A percentile compares a stretch with the other conserved stretches of the same genome.
Evolutionary conservation across 1,140 invertebrate species (phyloP).

Genomic region (Cydia fagiglandana): DNA sequence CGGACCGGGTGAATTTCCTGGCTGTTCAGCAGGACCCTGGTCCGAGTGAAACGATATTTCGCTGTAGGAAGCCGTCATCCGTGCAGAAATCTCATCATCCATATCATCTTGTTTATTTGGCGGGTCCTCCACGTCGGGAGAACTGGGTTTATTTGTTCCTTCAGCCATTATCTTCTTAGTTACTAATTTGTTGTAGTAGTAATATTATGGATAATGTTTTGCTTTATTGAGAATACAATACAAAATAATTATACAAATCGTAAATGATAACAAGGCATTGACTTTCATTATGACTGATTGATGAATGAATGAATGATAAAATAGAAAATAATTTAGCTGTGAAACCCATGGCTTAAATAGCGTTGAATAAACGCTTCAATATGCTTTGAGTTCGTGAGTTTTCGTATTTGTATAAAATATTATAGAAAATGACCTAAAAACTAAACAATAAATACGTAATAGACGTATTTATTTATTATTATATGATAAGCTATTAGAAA

Average conservation of each 20-base stretch:
- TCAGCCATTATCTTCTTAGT: constrained; percentile 27
- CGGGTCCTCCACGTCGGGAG: constrained; percentile 39
- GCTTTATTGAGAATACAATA: background rate
- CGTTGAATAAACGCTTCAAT: background rate
- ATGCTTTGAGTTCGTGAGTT: background rate
- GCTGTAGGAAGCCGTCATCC: constrained; percentile 92
- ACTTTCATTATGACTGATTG: background rate
- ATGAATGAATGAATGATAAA: background rate
- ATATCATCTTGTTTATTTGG: constrained; percentile 49
- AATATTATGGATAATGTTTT: background rate
- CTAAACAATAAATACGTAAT: background rate
- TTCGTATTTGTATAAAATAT: too few relatives aligned
- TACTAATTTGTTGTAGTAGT: background rate
- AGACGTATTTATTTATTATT: background rate
- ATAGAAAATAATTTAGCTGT: background rate
- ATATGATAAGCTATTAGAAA: background rate
- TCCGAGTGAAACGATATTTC: constrained; percentile 90
- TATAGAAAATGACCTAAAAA: too few relatives aligned
- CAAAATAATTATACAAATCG: background rate
- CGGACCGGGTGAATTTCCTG: constrained; percentile 63
- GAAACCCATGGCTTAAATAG: background rate
- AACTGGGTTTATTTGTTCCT: constrained; percentile 2
- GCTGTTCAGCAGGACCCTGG: constrained; percentile 69
- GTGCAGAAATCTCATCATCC: constrained; percentile 72
- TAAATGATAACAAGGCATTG: too few relatives aligned